Percentiles rank a stretch among this genome's conserved stretches.
phyloP scores from a whole-genome alignment of 2,113 vertebrate species.

The Triplophysa rosa region DNA sequence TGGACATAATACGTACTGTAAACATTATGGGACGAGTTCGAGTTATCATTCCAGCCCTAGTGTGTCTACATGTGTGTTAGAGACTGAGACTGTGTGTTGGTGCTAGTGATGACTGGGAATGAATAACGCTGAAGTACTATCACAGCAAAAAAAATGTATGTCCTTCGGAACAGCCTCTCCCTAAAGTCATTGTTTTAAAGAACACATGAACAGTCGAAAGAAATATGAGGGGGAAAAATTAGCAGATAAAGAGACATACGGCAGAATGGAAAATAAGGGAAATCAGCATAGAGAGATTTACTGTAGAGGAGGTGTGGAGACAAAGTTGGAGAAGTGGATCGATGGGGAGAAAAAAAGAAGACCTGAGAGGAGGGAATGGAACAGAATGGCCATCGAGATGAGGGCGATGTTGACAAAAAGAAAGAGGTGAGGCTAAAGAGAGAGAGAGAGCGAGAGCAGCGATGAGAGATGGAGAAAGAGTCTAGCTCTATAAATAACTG shows the following conservation, averaged over 20 bases:
- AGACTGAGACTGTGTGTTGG: background rate
- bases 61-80: no score
- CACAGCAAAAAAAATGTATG: background rate
- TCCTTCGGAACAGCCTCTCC: background rate
- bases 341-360: background rate
- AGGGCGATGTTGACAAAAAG: background rate
- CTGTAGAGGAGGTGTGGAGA: background rate
- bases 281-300: background rate
- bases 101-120: background rate
- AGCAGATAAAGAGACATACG: background rate
- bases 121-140: constrained; percentile 17
- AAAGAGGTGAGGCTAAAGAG: constrained; percentile 19
- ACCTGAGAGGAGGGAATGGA: background rate
- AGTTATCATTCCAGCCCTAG: no score
- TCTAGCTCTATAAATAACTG: constrained; percentile 33
- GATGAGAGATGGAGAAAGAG: constrained; percentile 12
- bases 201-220: background rate
- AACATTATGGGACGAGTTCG: no score
- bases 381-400: constrained; percentile 2
- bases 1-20: no score
- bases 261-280: background rate
- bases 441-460: constrained; percentile 1
- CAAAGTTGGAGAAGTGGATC: background rate
- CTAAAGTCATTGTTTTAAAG: background rate
- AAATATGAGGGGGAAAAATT: background rate